phyloP scores from a whole-genome alignment of 2,888 invertebrate genomes.

The Pseudococcus jackbeardsleyi region DNA sequence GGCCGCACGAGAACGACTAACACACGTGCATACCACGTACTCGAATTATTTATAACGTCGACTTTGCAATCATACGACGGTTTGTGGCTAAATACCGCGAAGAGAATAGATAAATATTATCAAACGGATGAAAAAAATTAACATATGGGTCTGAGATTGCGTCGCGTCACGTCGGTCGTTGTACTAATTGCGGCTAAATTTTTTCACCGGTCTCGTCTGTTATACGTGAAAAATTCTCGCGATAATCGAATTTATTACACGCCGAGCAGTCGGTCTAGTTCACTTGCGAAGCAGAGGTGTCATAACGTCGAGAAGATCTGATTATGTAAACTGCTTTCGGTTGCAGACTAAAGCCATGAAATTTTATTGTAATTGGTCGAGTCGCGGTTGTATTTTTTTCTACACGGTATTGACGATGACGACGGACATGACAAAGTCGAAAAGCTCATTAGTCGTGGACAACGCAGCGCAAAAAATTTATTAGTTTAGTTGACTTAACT shows the following conservation, averaged over 20 bases:
- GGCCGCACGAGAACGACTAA: background rate
- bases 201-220: background rate
- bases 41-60: conserved; percentile 1
- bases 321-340: conserved; percentile 38
- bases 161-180: background rate
- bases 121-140: background rate
- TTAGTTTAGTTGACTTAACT: background rate
- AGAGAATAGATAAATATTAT: background rate
- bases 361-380: conserved; percentile 43
- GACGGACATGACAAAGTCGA: conserved; percentile 8
- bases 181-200: conserved; percentile 14
- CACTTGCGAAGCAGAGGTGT: background rate
- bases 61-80: background rate
- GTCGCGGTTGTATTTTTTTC: background rate
- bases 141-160: background rate
- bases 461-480: background rate
- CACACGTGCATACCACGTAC: background rate
- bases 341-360: conserved; percentile 30
- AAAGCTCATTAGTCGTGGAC: conserved; percentile 27
- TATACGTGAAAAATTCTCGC: background rate
- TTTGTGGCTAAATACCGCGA: conserved; percentile 14
- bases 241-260: conserved; percentile 19
- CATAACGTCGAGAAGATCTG: background rate
- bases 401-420: background rate
- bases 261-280: background rate